Evolutionary conservation across 2,888 invertebrate species (phyloP).

Genomic region (Oscheius sp.): DNA sequence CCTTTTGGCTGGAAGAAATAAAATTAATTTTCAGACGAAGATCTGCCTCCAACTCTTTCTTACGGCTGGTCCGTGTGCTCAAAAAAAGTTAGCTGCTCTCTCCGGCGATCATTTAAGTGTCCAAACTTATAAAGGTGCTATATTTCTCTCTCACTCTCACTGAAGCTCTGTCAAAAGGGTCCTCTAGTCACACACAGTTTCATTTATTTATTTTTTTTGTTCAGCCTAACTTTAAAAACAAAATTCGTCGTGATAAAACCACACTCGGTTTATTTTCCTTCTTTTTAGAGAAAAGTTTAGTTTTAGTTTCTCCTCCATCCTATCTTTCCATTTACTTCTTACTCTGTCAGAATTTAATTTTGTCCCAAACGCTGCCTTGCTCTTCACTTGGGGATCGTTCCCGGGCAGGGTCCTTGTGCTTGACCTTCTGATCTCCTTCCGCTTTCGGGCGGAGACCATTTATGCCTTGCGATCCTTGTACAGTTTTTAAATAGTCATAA

Average conservation of each 20-base stretch:
- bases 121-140: conserved; percentile 18
- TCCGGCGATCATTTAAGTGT: conserved; percentile 1
- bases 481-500: conserved; percentile 15
- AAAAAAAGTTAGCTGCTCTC: conserved; percentile 15
- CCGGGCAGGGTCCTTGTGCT: conserved; percentile 21
- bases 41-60: neutral
- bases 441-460: conserved; percentile 11
- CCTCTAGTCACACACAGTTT: conserved; percentile 29
- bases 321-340: neutral
- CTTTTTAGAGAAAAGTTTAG: neutral
- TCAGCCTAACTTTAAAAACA: neutral
- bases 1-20: neutral
- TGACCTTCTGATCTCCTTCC: conserved; percentile 27
- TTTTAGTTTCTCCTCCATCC: neutral
- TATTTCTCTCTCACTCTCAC: neutral
- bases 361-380: conserved; percentile 17
- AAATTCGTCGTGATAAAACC: neutral
- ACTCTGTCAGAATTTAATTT: neutral
- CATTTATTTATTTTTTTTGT: conserved; percentile 1
- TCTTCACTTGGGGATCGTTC: conserved; percentile 27
- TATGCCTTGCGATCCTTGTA: conserved; percentile 22
- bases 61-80: conserved; percentile 31
- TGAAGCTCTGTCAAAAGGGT: conserved; percentile 14
- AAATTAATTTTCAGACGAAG: neutral
- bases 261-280: neutral